These are phyloP conservation scores for Columba janthina DNA, from an alignment of 2,113 vertebrate genomes.

Conservation along the genomic window DNA sequence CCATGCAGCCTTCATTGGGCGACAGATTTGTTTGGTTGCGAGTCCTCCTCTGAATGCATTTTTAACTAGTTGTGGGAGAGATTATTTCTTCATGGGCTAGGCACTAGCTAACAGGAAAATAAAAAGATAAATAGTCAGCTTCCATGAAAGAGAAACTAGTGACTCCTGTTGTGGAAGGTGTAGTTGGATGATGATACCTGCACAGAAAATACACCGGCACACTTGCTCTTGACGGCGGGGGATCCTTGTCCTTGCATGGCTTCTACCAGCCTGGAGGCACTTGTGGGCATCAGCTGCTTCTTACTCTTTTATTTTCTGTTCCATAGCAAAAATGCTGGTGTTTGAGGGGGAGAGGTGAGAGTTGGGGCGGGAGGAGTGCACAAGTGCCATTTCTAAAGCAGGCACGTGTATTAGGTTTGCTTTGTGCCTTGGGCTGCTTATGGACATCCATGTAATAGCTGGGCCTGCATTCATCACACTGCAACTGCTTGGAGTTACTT, in stretches of 20 bases:
- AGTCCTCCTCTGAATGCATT: not conserved
- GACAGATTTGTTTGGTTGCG: not conserved
- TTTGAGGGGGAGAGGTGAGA: not conserved
- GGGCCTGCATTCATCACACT: rapidly evolving
- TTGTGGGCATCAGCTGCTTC: not conserved
- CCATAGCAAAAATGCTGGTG: rapidly evolving
- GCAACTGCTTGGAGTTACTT: not conserved
- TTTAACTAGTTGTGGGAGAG: not conserved
- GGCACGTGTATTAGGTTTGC: rapidly evolving
- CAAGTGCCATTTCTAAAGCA: not conserved
- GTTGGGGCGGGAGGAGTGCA: not conserved
- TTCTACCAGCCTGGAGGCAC: not conserved
- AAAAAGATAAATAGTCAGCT: not conserved
- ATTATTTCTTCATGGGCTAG: not conserved
- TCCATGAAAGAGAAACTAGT: not conserved
- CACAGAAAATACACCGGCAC: not conserved
- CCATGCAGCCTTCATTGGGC: not conserved
- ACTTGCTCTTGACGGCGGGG: not conserved
- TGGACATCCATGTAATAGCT: not conserved
- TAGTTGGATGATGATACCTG: not conserved
- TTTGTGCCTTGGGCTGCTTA: not conserved
- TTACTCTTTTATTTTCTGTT: not conserved
- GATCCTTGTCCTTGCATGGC: not conserved
- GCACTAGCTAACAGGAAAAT: not conserved
- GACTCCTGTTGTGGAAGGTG: not conserved